Conservation (phyloP, 2,797 vertebrate species). For the Astyanax mexicanus region DNA sequence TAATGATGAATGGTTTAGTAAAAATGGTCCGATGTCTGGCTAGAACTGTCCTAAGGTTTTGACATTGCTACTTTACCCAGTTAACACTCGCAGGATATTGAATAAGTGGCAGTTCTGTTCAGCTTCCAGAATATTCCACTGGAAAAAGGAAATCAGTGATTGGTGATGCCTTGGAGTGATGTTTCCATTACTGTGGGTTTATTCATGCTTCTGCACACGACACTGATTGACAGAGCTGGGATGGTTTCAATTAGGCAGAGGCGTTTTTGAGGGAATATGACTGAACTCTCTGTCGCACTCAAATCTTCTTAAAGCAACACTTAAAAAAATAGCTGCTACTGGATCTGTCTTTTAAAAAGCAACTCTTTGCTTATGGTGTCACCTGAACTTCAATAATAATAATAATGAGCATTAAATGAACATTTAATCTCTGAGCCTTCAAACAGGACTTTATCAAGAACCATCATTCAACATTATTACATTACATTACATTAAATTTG, state of each 20-base stretch:
- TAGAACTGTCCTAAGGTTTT: no score
- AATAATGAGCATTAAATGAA: no score
- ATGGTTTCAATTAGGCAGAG: slow-evolving; percentile 10
- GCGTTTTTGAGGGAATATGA: not conserved
- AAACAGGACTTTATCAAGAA: no score
- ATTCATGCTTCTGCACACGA: not conserved
- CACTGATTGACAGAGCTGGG: not conserved
- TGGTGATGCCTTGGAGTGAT: slow-evolving; percentile 13
- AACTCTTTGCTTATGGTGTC: no score
- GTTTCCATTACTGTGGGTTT: slow-evolving; percentile 21
- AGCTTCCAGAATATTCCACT: not conserved
- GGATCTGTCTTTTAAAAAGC: no score
- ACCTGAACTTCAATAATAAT: no score
- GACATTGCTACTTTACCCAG: not conserved
- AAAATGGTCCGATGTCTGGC: no score
- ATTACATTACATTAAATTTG: no score
- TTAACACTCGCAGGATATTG: not conserved
- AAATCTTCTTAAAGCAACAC: not conserved
- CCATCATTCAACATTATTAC: no score
- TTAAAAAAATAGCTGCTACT: not conserved
- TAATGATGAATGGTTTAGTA: no score
- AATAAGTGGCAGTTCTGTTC: not conserved
- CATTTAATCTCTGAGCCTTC: no score
- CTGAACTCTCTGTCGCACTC: not conserved
- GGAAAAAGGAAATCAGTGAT: not conserved